Percentiles rank a stretch among this genome's conserved stretches.
Conservation (phyloP, 2,797 vertebrate species). For the Gymnothorax reevesii region DNA sequence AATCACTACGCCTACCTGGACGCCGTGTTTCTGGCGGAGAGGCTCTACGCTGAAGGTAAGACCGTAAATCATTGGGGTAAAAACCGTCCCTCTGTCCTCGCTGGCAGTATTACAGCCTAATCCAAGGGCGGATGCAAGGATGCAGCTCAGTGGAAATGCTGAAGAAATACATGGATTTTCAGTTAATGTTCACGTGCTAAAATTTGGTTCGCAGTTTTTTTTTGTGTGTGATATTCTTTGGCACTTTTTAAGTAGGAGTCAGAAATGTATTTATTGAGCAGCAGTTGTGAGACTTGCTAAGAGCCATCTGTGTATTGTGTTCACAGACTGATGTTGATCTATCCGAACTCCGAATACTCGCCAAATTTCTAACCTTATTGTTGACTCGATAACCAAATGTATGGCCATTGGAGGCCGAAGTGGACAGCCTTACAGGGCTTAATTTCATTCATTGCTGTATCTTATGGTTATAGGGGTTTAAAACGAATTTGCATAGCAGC, state of each 20-base stretch:
- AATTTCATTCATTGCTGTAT: too few species aligned
- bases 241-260: background rate
- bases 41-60: constrained; percentile 94
- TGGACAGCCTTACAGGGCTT: background rate
- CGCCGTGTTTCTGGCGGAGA: constrained; percentile 94
- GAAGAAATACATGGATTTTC: background rate
- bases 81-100: background rate
- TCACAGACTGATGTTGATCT: background rate
- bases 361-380: background rate
- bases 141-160: background rate
- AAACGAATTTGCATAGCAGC: background rate
- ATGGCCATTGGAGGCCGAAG: background rate
- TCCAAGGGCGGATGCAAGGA: background rate
- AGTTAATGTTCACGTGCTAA: background rate
- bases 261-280: background rate
- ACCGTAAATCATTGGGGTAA: constrained; percentile 12
- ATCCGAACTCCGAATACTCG: background rate
- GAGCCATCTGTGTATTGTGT: background rate
- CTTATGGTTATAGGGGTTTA: background rate
- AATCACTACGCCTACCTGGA: constrained; percentile 98
- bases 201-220: background rate
- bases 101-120: background rate
- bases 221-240: background rate
- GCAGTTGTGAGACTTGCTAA: background rate
- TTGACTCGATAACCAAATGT: background rate